Base-by-base conservation (phyloP, 1,140 invertebrate species). In the Brachionus asplanchnoidis region DNA sequence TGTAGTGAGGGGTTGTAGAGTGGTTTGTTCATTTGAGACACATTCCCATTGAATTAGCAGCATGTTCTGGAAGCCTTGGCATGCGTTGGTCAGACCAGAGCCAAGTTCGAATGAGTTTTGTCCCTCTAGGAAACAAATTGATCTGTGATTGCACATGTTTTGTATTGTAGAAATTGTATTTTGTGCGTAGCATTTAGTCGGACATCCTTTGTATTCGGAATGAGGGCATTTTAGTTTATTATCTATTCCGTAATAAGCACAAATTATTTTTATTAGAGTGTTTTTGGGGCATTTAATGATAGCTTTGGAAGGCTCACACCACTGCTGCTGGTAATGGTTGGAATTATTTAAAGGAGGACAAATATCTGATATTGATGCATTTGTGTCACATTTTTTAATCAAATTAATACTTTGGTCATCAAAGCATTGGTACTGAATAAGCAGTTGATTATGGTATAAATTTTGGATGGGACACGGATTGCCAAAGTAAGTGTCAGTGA, bases 371-470 rank as follows among this genome's bases (percentile, higher is more conserved):
- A 26, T 80, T 40, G 56, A 14, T 36, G 7, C 66, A 56, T 65
- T 82, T 8, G 1, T 36, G 2, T 20, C 32, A 65, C 78, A 82
- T 60, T 36, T 82, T 65, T 44, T 28, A 20, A 32, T 40, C 40
- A 44, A 65, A 82, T 65, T 20, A 14, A 42, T 65, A 65, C 36
- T 68, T 36, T 65, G 17, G 36, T 65, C 36, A 28, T 82, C 56
- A 9, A 82, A 68, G 8, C 79, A 82, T 82, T 82, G 79, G 40
- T 82, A 82, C 28, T 82, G 79, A 20, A 82, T 26, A 0, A 82
- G 36, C 14, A 82, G n/a, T 26, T 82, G 79, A 14, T 82, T 82
- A 44, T 82, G 14, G 40, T 60, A 32, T 65, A 68, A 82, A 82
- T 42, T 68, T 65, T 40, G 36, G 40, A 23, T 68, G 6, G 53